Conservation (phyloP, 53 echinoderm and acorn worm genomes). For the Arbacia lixula region DNA sequence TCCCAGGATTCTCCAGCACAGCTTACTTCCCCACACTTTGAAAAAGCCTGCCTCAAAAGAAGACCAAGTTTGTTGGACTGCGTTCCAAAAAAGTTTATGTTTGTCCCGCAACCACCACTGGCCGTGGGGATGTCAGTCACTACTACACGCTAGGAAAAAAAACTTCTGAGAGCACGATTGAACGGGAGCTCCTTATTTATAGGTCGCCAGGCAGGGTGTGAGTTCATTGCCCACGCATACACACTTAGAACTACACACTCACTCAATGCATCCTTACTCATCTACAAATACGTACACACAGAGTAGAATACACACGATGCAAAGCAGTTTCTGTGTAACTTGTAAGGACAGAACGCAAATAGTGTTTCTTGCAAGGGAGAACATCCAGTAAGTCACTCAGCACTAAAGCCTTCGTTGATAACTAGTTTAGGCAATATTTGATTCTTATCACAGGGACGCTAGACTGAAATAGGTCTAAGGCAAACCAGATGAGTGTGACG, state of each 20-base stretch:
- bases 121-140: too few relatives aligned
- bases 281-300: slow-evolving; percentile 26
- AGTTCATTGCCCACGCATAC: slow-evolving; percentile 41
- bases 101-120: slow-evolving; percentile 33
- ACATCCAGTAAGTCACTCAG: slow-evolving; percentile 33
- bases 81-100: slow-evolving; percentile 16
- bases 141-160: neutral
- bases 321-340: too few relatives aligned
- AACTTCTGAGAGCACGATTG: slow-evolving; percentile 7
- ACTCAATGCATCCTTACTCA: neutral
- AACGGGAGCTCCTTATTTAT: slow-evolving; percentile 11
- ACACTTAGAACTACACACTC: neutral
- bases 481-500: slow-evolving; percentile 50
- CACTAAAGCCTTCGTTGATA: slow-evolving; percentile 32
- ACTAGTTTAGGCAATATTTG: slow-evolving; percentile 51
- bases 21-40: neutral
- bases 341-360: slow-evolving; percentile 25
- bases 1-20: neutral
- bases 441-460: slow-evolving; percentile 29
- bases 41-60: slow-evolving; percentile 13
- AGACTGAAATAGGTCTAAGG: neutral
- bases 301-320: too few relatives aligned
- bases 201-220: neutral
- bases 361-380: slow-evolving; percentile 9
- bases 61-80: slow-evolving; percentile 8